Evolutionary conservation across 2,113 vertebrate genomes (phyloP).

Genomic region (Hemibagrus wyckioides): DNA sequence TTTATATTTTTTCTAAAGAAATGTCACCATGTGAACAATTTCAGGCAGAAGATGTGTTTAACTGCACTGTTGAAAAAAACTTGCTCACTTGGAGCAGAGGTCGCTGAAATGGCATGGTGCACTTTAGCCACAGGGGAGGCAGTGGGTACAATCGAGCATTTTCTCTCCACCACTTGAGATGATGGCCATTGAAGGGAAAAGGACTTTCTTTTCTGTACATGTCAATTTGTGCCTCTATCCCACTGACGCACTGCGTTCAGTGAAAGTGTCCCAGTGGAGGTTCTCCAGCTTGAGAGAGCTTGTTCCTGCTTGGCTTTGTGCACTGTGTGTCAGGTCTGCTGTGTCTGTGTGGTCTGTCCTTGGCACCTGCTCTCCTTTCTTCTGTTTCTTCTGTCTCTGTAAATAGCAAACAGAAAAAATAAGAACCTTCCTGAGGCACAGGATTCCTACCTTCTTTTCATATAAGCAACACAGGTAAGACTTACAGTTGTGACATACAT

Average conservation of each 20-base stretch:
- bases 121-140: not conserved
- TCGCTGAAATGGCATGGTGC: not conserved
- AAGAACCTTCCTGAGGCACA: too few species aligned
- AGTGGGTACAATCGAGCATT: not conserved
- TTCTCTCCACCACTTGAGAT: not conserved
- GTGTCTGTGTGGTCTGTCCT: not conserved
- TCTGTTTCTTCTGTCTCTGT: not conserved
- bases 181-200: not conserved
- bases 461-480: not conserved
- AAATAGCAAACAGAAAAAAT: not conserved
- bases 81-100: not conserved
- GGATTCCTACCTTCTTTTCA: not conserved
- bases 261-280: slow-evolving; percentile 8
- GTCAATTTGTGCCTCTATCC: slow-evolving; percentile 7
- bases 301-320: slow-evolving; percentile 13
- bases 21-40: not conserved
- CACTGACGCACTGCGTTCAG: not conserved
- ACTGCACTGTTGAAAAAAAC: not conserved
- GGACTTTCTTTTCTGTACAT: slow-evolving; percentile 8
- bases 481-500: not conserved
- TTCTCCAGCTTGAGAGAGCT: not conserved
- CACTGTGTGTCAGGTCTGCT: not conserved
- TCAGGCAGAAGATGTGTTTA: not conserved
- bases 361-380: not conserved
- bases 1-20: not conserved